phyloP scores from a whole-genome alignment of 1,140 invertebrate species.

The Caerostris darwini region DNA sequence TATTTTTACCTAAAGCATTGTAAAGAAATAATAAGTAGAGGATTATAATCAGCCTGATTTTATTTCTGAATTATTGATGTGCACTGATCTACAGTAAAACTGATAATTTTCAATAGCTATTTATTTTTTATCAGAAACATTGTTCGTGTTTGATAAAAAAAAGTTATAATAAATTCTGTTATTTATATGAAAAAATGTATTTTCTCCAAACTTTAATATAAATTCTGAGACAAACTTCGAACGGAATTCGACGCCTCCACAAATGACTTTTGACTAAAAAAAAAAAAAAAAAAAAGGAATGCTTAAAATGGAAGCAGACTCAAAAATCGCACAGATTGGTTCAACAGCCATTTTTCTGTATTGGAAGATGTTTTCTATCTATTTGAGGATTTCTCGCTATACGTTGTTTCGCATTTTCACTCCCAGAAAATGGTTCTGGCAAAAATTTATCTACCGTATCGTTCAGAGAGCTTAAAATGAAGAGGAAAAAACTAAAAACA shows the following conservation, averaged over 20 bases:
- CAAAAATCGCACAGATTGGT: constrained; percentile 14
- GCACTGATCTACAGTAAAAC: no score
- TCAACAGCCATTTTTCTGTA: constrained; percentile 20
- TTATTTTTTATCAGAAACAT: no score
- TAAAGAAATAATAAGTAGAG: no score
- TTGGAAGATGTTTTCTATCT: constrained; percentile 43
- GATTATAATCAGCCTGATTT: no score
- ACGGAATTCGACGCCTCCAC: neutral
- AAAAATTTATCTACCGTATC: constrained; percentile 59
- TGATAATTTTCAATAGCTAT: no score
- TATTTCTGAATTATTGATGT: no score
- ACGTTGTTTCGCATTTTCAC: constrained; percentile 14
- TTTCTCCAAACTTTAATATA: neutral
- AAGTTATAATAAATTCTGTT: no score
- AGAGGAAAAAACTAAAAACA: constrained; percentile 44
- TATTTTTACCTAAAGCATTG: no score
- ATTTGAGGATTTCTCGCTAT: constrained; percentile 26
- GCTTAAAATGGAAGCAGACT: constrained; percentile 17
- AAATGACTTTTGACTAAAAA: constrained; percentile 6
- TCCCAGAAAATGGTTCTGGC: neutral
- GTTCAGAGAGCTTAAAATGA: constrained; percentile 22
- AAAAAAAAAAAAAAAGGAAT: neutral
- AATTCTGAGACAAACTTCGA: neutral
- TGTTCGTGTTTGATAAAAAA: no score
- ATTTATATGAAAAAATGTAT: neutral